Evolutionary conservation across 2,113 vertebrate species (phyloP), one percentile per base, ranked within the genome.

Genomic region (Pao palembangensis): DNA sequence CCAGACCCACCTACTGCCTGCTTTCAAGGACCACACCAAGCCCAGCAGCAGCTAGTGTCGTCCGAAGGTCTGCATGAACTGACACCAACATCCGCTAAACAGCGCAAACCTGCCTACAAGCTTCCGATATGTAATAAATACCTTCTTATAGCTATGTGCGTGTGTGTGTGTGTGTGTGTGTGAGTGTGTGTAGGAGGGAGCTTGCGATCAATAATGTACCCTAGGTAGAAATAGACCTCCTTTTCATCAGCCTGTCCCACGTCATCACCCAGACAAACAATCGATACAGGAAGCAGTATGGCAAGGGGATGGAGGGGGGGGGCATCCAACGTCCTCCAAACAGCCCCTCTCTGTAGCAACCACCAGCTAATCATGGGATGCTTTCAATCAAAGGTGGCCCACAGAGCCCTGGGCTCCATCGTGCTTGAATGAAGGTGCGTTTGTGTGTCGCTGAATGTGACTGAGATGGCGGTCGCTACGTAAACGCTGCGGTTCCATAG

Each of bases 151-250:
- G 28, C 54, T 23, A 48, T 53, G 52, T 54, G 59, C 66, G 54
- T 54, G 34, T 15, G 59, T 18, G 76, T 58, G 73, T 47, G 44
- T 43, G 54, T 31, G 56, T 50, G 50, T 54, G 62, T 68, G 54
- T 54, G 34, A 14, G 55, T 21, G 76, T 55, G 76, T 77, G 71
- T 85, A 55, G 66, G 80, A 82, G 79, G 74, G 64, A 83, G 70
- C 49, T 49, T 28, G 57, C 66, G 69, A 83, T 87, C 85, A 58
- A 88, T 89, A 76, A 53, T 0, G 54, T 81, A 88, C 83, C 80
- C 82, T 75, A 84, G 84, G 78, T 86, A 72, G 81, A 89, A 88
- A 88, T 89, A 88, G 80, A 65, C 67, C 60, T 85, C 72, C 82
- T 86, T 76, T 87, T 87, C 85, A 87, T 85, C 80, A 81, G 79